Evolutionary conservation across 2,113 vertebrate species (phyloP), one percentile per base, ranked within the genome.

Genomic region (Zapornia atra): DNA sequence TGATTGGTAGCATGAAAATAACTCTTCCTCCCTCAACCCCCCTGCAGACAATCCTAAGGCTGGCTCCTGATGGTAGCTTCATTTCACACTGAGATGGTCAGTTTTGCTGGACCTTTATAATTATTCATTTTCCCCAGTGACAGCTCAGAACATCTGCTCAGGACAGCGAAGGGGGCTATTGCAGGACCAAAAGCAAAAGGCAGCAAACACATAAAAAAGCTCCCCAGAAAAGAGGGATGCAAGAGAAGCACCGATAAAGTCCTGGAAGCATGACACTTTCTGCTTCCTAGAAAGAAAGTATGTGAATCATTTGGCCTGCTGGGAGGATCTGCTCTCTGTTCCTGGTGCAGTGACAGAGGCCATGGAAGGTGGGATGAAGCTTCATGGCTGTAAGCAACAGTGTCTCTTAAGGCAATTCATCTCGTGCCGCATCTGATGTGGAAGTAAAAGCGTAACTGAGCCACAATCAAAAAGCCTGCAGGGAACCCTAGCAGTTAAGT

Each of bases 261-360:
- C 16, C 63, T 77, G 50, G 9, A 10, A 69, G n/a, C 19, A 44
- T 11, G 38, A 9, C 13, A 51, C 14, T 24, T 17, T 92, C 69
- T 85, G 38, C 50, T 94, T 92, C 46, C 36, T 92, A 54, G 36
- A 53, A 91, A 66, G 13, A 95, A 94, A 70, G 50, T 0, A 48
- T 66, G 77, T 89, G 42, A 59, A 65, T 54, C 3, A 31, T 44
- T 73, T 78, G 56, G 25, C 21, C n/a, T 61, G 16, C 19, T 66
- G 50, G 68, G 76, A 73, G 33, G 22, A 44, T 36, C 18, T 75
- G 6, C 10, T 50, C 26, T 86, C 26, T 86, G 7, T 36, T 91
- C 25, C 51, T 53, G 25, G 51, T 28, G 26, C 25, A 53, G 51
- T 28, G 26, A 29, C 8, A n/a, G 50, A 53, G 22, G 11, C 22